Conservation (phyloP, 2,888 invertebrate species). For the Herminia tarsipennalis region DNA sequence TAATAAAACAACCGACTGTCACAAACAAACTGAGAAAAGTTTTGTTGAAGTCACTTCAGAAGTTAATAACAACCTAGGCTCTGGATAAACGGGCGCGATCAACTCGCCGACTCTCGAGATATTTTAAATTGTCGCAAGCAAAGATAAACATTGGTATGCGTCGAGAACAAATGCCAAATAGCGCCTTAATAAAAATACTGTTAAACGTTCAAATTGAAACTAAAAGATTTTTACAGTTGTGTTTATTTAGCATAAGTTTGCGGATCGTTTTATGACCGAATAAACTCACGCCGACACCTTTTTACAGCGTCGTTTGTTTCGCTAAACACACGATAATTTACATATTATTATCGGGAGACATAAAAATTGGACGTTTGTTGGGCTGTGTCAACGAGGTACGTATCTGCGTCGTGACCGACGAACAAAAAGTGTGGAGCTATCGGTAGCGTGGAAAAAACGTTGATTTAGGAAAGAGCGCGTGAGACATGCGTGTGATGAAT, state of each 20-base stretch:
- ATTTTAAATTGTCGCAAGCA: slow-evolving; percentile 23
- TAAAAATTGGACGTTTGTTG: slow-evolving; percentile 50
- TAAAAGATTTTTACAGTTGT: slow-evolving; percentile 40
- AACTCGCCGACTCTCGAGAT: slow-evolving; percentile 11
- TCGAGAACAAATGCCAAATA: slow-evolving; percentile 29
- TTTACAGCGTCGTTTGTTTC: slow-evolving; percentile 58
- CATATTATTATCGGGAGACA: slow-evolving; percentile 57
- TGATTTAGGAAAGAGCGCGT: slow-evolving; percentile 59
- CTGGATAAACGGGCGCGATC: slow-evolving; percentile 11
- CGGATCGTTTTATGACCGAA: slow-evolving; percentile 46
- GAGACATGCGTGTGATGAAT: slow-evolving; percentile 79
- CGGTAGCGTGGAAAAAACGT: slow-evolving; percentile 47
- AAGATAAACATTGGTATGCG: slow-evolving; percentile 26
- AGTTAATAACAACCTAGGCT: slow-evolving; percentile 15
- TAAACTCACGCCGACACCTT: slow-evolving; percentile 44
- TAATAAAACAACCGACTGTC: slow-evolving; percentile 43
- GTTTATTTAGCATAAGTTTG: slow-evolving; percentile 45
- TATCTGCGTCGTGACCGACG: slow-evolving; percentile 40
- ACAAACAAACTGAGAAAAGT: slow-evolving; percentile 38
- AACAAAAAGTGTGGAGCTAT: slow-evolving; percentile 24
- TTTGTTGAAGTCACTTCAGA: slow-evolving; percentile 16
- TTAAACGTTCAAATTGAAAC: slow-evolving; percentile 36
- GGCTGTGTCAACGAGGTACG: slow-evolving; percentile 52
- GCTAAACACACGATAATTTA: slow-evolving; percentile 58
- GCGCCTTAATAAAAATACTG: slow-evolving; percentile 30